phyloP scores from a whole-genome alignment of 2,797 vertebrate genomes.

The Ctenosaura bakeri region DNA sequence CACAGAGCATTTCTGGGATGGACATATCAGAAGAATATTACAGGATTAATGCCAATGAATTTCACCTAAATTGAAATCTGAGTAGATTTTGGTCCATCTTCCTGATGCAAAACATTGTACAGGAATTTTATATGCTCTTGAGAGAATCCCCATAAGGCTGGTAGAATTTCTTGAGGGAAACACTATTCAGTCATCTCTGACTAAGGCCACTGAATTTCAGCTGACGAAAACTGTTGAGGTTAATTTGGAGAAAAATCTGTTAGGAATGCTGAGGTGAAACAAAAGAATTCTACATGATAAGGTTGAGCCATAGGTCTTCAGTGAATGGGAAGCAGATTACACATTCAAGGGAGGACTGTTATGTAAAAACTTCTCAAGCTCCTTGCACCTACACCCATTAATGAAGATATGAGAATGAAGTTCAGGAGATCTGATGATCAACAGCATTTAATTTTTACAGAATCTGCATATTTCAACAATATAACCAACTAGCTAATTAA shows the following conservation, averaged over 20 bases:
- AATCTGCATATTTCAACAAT: not conserved
- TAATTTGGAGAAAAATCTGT: not conserved
- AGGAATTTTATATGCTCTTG: not conserved
- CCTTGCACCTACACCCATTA: not conserved
- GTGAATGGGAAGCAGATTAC: not conserved
- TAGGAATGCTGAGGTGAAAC: not conserved
- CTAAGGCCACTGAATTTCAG: not conserved
- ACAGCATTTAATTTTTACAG: not conserved
- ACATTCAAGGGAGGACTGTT: too few species aligned
- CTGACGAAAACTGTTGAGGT: not conserved
- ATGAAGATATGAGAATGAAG: not conserved
- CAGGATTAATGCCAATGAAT: not conserved
- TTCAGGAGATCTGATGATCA: not conserved
- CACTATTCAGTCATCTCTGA: not conserved
- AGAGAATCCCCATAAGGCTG: not conserved
- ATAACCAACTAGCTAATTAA: not conserved
- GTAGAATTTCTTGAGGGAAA: not conserved
- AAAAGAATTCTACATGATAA: not conserved
- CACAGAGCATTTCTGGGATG: not conserved
- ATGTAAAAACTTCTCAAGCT: constrained; percentile 12
- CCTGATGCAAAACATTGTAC: not conserved
- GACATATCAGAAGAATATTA: not conserved
- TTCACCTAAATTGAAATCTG: constrained; percentile 1
- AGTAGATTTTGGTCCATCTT: not conserved
- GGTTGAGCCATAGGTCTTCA: too few species aligned